Conservation (phyloP, 2,113 vertebrate species). For the Periophthalmus modestus region DNA sequence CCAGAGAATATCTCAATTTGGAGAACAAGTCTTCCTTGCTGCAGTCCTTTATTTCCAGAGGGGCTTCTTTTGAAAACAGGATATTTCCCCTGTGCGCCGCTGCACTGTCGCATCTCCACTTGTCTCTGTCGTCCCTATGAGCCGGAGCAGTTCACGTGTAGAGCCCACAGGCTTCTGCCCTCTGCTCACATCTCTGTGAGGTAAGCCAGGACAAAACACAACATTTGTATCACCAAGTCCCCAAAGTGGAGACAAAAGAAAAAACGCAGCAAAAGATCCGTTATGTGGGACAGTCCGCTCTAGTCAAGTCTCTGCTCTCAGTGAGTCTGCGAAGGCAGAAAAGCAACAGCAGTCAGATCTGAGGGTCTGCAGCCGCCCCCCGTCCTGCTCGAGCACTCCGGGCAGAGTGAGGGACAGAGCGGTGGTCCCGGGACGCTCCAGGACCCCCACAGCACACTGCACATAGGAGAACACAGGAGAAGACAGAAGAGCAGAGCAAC, state of each 20-base stretch:
- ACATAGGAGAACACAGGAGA: not conserved
- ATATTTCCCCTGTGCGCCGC: constrained; percentile 50
- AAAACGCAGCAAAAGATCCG: constrained; percentile 21
- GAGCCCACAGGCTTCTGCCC: constrained; percentile 52
- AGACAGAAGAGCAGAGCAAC: not conserved
- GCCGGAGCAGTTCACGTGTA: constrained; percentile 48
- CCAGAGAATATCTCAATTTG: constrained; percentile 44
- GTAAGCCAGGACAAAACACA: constrained; percentile 16
- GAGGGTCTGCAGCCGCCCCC: constrained; percentile 36
- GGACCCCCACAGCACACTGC: not conserved
- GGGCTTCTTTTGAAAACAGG: constrained; percentile 75
- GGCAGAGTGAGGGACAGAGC: constrained; percentile 42
- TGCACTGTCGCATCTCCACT: constrained; percentile 59
- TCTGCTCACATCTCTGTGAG: constrained; percentile 38
- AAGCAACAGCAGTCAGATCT: constrained; percentile 36
- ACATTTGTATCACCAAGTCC: constrained; percentile 21
- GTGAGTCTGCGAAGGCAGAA: constrained; percentile 29
- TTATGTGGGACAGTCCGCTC: constrained; percentile 31
- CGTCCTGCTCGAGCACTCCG: constrained; percentile 38
- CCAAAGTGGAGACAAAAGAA: constrained; percentile 25
- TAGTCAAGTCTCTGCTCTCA: constrained; percentile 17
- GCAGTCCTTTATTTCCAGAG: constrained; percentile 53
- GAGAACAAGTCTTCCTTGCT: constrained; percentile 41
- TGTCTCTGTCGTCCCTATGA: constrained; percentile 48
- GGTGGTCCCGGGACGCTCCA: constrained; percentile 53